Evolutionary conservation across 1,140 invertebrate species (phyloP).

Genomic region (Wiebesia pumilae): DNA sequence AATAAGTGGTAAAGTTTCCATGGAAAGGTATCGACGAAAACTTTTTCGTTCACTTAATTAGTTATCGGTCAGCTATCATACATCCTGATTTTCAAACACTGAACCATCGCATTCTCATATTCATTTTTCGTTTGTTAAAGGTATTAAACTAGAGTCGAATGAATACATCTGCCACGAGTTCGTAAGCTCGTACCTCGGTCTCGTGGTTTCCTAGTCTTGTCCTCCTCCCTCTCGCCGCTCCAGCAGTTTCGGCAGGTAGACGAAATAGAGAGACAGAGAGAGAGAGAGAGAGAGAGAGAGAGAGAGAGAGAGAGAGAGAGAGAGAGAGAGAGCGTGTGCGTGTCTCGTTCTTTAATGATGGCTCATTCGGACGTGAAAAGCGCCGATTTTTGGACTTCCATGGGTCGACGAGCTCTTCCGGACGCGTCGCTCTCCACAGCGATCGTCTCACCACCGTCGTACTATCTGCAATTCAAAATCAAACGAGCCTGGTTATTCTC

Average conservation of each 20-base stretch:
- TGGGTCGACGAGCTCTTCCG: slow-evolving; percentile 6
- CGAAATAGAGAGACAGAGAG: not conserved
- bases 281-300: not conserved
- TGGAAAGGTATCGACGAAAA: not conserved
- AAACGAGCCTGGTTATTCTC: not conserved
- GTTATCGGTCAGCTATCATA: not conserved
- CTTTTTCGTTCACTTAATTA: slow-evolving; percentile 16
- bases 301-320: slow-evolving; percentile 1
- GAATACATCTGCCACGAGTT: not conserved
- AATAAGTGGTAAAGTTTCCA: too few relatives aligned
- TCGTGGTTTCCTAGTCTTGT: slow-evolving; percentile 20
- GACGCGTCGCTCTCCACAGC: not conserved
- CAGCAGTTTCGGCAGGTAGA: not conserved
- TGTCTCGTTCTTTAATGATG: not conserved
- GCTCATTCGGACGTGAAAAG: slow-evolving; percentile 44
- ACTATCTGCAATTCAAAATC: slow-evolving; percentile 35
- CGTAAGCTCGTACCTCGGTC: not conserved
- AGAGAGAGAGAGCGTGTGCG: not conserved
- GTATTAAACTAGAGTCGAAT: not conserved
- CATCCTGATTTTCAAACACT: not conserved
- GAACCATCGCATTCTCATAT: not conserved
- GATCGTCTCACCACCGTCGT: slow-evolving; percentile 23
- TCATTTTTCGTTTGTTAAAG: not conserved
- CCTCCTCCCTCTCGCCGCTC: not conserved
- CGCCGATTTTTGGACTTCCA: slow-evolving; percentile 31